These are phyloP conservation scores for Caenorhabditis virilis DNA, from an alignment of 2,888 invertebrate species.

Conservation along the genomic window DNA sequence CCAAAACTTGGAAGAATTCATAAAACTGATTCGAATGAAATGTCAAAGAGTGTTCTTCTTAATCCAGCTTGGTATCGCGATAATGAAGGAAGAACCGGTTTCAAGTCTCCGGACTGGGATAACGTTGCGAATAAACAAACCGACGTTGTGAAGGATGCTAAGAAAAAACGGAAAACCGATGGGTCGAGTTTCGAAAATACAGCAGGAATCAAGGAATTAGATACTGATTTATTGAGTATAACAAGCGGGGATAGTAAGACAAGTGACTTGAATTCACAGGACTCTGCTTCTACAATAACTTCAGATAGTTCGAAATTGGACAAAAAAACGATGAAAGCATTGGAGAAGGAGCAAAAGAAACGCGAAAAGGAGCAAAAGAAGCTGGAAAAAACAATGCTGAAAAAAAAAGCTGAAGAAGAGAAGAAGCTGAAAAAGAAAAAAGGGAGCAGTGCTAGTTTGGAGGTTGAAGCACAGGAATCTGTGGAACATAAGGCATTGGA, in stretches of 20 bases:
- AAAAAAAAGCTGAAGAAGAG: constrained; percentile 43
- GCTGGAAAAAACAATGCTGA: constrained; percentile 35
- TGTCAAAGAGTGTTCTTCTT: constrained; percentile 58
- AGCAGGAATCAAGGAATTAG: constrained; percentile 39
- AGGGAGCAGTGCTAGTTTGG: background rate
- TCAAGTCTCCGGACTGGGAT: constrained; percentile 52
- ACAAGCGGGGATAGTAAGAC: constrained; percentile 17
- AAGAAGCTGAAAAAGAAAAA: constrained; percentile 38
- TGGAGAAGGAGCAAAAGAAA: constrained; percentile 44
- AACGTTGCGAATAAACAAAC: constrained; percentile 50
- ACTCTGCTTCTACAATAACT: constrained; percentile 5
- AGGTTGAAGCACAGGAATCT: constrained; percentile 21
- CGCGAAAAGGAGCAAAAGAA: constrained; percentile 37
- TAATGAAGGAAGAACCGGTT: constrained; percentile 61
- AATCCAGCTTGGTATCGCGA: constrained; percentile 67
- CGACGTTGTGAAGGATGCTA: constrained; percentile 46
- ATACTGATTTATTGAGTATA: constrained; percentile 28
- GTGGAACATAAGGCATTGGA: constrained; percentile 23
- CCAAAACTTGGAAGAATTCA: constrained; percentile 25
- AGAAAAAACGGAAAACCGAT: constrained; percentile 17
- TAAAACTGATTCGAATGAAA: constrained; percentile 51
- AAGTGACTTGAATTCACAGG: constrained; percentile 18
- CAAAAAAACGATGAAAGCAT: constrained; percentile 17
- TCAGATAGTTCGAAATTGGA: constrained; percentile 28
- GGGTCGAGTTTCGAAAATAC: constrained; percentile 7